Evolutionary conservation across 2,797 vertebrate species (phyloP).

Genomic region (Semotilus atromaculatus): DNA sequence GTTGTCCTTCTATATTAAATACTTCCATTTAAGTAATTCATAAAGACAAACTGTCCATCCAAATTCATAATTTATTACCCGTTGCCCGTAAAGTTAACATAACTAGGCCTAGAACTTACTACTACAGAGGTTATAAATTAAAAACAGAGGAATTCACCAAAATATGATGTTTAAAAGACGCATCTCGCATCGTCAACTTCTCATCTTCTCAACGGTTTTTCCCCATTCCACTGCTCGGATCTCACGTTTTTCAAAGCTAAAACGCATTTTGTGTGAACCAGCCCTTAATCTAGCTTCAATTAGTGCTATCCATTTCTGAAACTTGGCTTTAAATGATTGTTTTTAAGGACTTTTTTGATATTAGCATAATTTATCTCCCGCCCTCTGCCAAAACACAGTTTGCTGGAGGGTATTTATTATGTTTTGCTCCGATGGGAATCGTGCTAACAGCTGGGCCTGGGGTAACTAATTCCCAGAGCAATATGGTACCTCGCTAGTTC

Average conservation of each 20-base stretch:
- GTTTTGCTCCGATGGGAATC: not conserved
- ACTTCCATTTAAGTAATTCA: not conserved
- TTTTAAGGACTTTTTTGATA: slow-evolving; percentile 1
- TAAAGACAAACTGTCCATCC: not conserved
- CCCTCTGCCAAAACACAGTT: not conserved
- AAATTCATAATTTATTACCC: not conserved
- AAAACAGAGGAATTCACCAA: not conserved
- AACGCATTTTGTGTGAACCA: no score
- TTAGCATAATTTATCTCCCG: not conserved
- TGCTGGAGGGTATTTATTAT: slow-evolving; percentile 27
- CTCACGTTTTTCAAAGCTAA: no score
- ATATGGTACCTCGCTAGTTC: slow-evolving; percentile 8
- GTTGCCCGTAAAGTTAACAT: not conserved
- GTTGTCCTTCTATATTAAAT: not conserved
- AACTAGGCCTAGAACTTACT: not conserved
- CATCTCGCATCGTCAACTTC: no score
- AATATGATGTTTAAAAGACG: not conserved
- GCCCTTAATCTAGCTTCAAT: not conserved
- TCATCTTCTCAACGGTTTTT: no score
- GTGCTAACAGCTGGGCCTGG: slow-evolving; percentile 18
- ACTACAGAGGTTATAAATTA: not conserved
- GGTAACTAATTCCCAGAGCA: slow-evolving; percentile 34
- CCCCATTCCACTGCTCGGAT: no score
- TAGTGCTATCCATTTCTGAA: not conserved
- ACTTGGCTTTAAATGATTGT: not conserved